A percentile compares a stretch with the other conserved stretches of the same genome.
phyloP scores from a whole-genome alignment of 2,113 vertebrate genomes.

The Lichenostomus cassidix region DNA sequence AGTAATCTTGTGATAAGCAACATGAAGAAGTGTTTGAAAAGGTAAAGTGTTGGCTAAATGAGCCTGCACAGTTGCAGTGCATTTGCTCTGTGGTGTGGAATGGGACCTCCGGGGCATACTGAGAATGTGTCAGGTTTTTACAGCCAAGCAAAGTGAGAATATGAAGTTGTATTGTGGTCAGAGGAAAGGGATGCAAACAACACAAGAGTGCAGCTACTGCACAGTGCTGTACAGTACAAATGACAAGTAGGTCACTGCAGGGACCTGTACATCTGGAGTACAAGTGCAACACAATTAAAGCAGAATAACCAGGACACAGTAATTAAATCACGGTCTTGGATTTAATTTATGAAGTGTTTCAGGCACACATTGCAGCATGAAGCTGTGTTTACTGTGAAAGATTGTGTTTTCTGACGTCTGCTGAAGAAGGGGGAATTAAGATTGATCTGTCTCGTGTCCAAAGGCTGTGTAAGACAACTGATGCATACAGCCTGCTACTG shows the following conservation, averaged over 20 bases:
- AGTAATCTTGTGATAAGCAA: neutral
- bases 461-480: slow-evolving; percentile 30
- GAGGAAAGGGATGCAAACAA: neutral
- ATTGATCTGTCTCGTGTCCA: slow-evolving; percentile 38
- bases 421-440: slow-evolving; percentile 30
- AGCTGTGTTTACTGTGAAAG: slow-evolving; percentile 54
- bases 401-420: slow-evolving; percentile 32
- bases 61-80: neutral
- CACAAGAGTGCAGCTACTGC: neutral
- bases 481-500: slow-evolving; percentile 17
- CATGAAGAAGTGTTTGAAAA: neutral
- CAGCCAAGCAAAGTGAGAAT: slow-evolving; percentile 35
- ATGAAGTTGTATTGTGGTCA: neutral
- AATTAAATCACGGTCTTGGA: slow-evolving; percentile 52
- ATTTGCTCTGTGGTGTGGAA: slow-evolving; percentile 13
- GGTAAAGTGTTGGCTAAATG: neutral
- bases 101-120: neutral
- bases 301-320: slow-evolving; percentile 28
- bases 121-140: slow-evolving; percentile 43
- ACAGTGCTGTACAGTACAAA: neutral
- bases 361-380: slow-evolving; percentile 32
- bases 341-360: slow-evolving; percentile 65
- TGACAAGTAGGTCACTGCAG: slow-evolving; percentile 28
- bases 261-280: slow-evolving; percentile 30
- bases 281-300: slow-evolving; percentile 25